Percentiles rank a stretch among this genome's conserved stretches.
phyloP scores from a whole-genome alignment of 1,140 invertebrate species.

The Drosophila burlai region DNA sequence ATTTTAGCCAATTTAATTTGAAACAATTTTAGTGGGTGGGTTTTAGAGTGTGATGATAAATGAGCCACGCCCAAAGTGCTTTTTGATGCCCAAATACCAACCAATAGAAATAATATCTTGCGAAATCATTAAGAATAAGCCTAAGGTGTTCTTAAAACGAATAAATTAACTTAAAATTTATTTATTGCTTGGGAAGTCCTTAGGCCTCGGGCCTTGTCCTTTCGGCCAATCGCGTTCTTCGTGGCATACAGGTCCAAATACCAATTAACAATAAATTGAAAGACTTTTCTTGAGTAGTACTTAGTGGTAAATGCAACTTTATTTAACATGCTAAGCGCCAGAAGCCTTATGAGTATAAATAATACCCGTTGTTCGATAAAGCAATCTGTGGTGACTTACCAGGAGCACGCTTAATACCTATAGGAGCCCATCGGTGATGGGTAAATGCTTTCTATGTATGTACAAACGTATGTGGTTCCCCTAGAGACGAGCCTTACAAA shows the following conservation, averaged over 20 bases:
- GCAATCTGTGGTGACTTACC: constrained; percentile 45
- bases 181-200: background rate
- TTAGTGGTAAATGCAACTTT: constrained; percentile 58
- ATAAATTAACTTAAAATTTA: background rate
- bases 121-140: constrained; percentile 16
- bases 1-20: constrained; percentile 37
- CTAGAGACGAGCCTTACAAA: constrained; percentile 48
- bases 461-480: constrained; percentile 50
- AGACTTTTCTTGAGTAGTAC: constrained; percentile 26
- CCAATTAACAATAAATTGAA: constrained; percentile 55
- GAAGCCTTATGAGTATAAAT: constrained; percentile 41
- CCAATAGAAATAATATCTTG: background rate
- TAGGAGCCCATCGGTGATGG: constrained; percentile 41
- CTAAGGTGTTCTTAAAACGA: constrained; percentile 7
- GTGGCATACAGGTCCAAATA: constrained; percentile 17
- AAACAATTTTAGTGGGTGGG: constrained; percentile 23
- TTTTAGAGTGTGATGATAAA: constrained; percentile 12
- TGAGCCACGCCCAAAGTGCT: constrained; percentile 41
- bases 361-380: constrained; percentile 51
- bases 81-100: constrained; percentile 27
- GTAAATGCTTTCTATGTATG: constrained; percentile 49
- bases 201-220: background rate
- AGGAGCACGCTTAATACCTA: constrained; percentile 38
- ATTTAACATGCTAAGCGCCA: constrained; percentile 63
- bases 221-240: background rate